These are phyloP conservation scores for Planiliza haematocheilus DNA, from an alignment of 2,113 vertebrate species.

Conservation along the genomic window DNA sequence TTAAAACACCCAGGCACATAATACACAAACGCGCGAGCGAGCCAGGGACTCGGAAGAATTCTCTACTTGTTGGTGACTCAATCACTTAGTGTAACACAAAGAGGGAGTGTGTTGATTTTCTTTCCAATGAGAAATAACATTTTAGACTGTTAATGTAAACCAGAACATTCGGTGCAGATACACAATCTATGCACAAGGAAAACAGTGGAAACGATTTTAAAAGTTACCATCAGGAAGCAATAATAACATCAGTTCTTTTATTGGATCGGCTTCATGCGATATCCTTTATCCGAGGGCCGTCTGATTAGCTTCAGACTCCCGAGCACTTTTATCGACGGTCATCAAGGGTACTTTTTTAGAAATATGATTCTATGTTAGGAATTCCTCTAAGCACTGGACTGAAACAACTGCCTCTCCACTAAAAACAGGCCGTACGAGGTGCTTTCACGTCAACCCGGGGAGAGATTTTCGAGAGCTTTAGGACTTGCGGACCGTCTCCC, in stretches of 20 bases:
- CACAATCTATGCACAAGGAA: slow-evolving; percentile 33
- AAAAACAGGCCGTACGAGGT: slow-evolving; percentile 61
- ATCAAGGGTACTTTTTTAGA: slow-evolving; percentile 32
- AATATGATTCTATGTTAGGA: slow-evolving; percentile 49
- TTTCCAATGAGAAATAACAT: slow-evolving; percentile 1
- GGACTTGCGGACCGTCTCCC: slow-evolving; percentile 67
- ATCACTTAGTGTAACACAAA: slow-evolving; percentile 21
- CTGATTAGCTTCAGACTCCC: slow-evolving; percentile 21
- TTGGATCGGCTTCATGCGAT: slow-evolving; percentile 1
- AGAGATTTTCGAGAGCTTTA: slow-evolving; percentile 77
- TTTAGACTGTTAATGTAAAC: slow-evolving; percentile 18
- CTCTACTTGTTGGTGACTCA: slow-evolving; percentile 18
- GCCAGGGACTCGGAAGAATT: slow-evolving; percentile 29
- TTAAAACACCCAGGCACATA: slow-evolving; percentile 45
- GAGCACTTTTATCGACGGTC: slow-evolving; percentile 37
- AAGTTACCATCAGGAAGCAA: slow-evolving; percentile 25
- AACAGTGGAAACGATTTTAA: not conserved
- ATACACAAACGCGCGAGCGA: slow-evolving; percentile 33
- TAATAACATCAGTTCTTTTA: slow-evolving; percentile 19
- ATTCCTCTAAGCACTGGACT: slow-evolving; percentile 60
- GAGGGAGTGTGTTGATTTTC: not conserved
- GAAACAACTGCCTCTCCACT: slow-evolving; percentile 61
- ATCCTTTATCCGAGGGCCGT: slow-evolving; percentile 20
- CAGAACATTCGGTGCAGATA: slow-evolving; percentile 29
- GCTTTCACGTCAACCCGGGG: slow-evolving; percentile 71